Percentiles rank a stretch among this genome's conserved stretches.
Conservation (phyloP, 2,113 vertebrate genomes). For the Eclectus roratus region DNA sequence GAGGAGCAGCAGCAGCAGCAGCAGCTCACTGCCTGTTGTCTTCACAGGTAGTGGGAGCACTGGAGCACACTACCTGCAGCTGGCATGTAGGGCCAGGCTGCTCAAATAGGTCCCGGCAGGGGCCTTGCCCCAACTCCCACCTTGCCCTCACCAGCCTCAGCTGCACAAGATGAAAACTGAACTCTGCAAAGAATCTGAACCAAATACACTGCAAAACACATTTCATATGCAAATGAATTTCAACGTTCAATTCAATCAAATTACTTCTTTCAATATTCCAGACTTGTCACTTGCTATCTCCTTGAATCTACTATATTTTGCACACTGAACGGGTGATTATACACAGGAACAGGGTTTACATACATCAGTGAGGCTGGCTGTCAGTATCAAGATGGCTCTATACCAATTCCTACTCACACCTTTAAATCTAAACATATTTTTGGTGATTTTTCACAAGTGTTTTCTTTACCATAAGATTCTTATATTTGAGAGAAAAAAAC, state of each 20-base stretch:
- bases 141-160: neutral
- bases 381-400: neutral
- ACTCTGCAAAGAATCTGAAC: neutral
- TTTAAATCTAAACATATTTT: neutral
- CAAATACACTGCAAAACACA: neutral
- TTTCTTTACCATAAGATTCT: neutral
- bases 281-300: slow-evolving; percentile 12
- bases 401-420: neutral
- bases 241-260: slow-evolving; percentile 1
- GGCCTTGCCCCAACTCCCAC: neutral
- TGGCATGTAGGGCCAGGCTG: accelerated
- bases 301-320: neutral
- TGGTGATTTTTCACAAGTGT: neutral
- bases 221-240: slow-evolving; percentile 38
- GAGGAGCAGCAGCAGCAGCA: neutral
- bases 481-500: neutral
- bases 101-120: accelerated
- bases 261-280: slow-evolving; percentile 9
- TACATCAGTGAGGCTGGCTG: accelerated
- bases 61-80: accelerated
- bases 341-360: neutral
- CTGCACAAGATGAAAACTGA: neutral
- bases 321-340: neutral
- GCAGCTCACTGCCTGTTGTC: neutral
- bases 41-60: accelerated